Evolutionary conservation across 2,113 vertebrate species (phyloP), one percentile per base, ranked within the genome.

Genomic region (Nesogale talazaci): DNA sequence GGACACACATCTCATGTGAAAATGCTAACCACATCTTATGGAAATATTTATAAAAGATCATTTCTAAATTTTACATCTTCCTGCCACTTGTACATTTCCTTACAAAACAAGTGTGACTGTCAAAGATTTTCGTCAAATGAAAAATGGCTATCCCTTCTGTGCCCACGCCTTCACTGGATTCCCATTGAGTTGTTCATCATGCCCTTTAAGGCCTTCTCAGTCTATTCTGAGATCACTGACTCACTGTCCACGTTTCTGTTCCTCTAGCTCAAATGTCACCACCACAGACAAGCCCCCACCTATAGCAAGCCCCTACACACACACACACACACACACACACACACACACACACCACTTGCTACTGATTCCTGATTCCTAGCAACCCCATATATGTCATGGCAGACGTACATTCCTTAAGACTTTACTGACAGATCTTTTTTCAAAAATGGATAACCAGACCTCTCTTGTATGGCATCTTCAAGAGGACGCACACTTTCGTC

Each of bases 61-160:
- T 29, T 78, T 70, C 29, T 31, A 63, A 8, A 46, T 29, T 74
- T 57, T 36, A 78, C 46, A 52, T 8, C 57, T 77, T 56, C 69
- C 40, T 29, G n/a, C 72, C 25, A 46, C 52, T 46, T 82, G 52
- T n/a, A 82, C 15, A 85, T 89, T 76, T 89, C 38, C 29, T 75
- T 52, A 86, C 25, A 83, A 83, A 90, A 38, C 17, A 79, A 90
- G 83, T 52, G 84, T 10, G 72, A 63, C 31, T 90, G 79, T 52
- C 87, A 67, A 17, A 80, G 22, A 74, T 63, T 72, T 87, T 42
- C 14, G 29, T 29, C 79, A 90, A 75, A 27, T 34, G 67, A 40
- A 34, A 67, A 80, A 74, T 38, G 42, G 59, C 40, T 59, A 29
- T 70, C 15, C 46, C 78, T 72, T 87, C 90, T 61, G 25, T 76